These are phyloP conservation scores for Serrognathus titanus DNA, from an alignment of 2,888 invertebrate species.

Conservation along the genomic window DNA sequence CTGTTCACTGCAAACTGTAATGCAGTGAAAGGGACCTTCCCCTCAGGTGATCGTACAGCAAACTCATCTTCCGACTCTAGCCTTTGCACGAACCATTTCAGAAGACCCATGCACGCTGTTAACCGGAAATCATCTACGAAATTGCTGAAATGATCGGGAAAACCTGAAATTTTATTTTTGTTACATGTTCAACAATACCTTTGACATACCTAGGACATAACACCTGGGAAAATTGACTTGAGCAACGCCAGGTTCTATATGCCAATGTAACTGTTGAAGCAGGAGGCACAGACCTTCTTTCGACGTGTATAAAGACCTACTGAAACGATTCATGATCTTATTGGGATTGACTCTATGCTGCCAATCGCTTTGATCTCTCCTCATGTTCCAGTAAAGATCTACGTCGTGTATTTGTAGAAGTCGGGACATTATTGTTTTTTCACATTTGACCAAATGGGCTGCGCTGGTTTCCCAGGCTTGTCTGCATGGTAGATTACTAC, in stretches of 20 bases:
- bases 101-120: slow-evolving; percentile 80
- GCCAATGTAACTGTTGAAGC: slow-evolving; percentile 81
- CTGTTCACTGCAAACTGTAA: slow-evolving; percentile 80
- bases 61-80: slow-evolving; percentile 53
- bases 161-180: slow-evolving; percentile 45
- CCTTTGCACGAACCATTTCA: slow-evolving; percentile 70
- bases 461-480: slow-evolving; percentile 46
- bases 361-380: slow-evolving; percentile 78
- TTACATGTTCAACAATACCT: neutral
- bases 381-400: slow-evolving; percentile 87
- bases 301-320: slow-evolving; percentile 84
- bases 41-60: slow-evolving; percentile 54
- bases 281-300: slow-evolving; percentile 83
- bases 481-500: slow-evolving; percentile 43
- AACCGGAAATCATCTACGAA: slow-evolving; percentile 87
- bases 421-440: slow-evolving; percentile 61
- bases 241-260: slow-evolving; percentile 76
- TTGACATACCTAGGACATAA: slow-evolving; percentile 64
- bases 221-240: slow-evolving; percentile 82
- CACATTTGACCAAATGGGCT: slow-evolving; percentile 60
- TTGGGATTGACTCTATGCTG: slow-evolving; percentile 58
- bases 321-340: slow-evolving; percentile 77
- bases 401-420: slow-evolving; percentile 77
- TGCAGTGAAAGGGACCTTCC: slow-evolving; percentile 70
- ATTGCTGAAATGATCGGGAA: slow-evolving; percentile 75